Percentiles rank a stretch among this genome's conserved stretches.
Conservation (phyloP, 2,888 invertebrate genomes). For the Eupithecia centaureata region DNA sequence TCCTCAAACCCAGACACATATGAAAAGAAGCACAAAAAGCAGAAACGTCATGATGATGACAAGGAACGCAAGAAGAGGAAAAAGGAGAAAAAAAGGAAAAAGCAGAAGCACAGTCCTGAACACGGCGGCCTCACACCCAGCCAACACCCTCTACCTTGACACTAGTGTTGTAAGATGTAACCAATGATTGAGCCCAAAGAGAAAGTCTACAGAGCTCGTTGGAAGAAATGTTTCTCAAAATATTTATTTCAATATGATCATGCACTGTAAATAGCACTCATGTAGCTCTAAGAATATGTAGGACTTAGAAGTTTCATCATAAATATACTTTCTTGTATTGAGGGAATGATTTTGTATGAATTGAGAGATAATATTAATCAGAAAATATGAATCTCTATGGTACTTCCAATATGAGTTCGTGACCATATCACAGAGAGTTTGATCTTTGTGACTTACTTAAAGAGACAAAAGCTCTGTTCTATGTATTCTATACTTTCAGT, state of each 20-base stretch:
- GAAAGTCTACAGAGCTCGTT: slow-evolving; percentile 43
- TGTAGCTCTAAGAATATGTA: not conserved
- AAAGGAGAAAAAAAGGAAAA: slow-evolving; percentile 98
- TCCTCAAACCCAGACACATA: slow-evolving; percentile 90
- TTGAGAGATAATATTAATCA: not conserved
- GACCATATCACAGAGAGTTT: not conserved
- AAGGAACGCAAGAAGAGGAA: slow-evolving; percentile 96
- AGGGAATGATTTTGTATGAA: no score
- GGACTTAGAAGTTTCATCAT: not conserved
- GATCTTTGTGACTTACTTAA: not conserved
- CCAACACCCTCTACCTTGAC: slow-evolving; percentile 72
- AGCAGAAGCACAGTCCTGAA: slow-evolving; percentile 96
- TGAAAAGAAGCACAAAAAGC: slow-evolving; percentile 98
- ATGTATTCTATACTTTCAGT: no score
- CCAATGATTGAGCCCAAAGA: slow-evolving; percentile 64
- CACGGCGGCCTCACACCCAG: slow-evolving; percentile 86
- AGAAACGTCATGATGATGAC: slow-evolving; percentile 96
- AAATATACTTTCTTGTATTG: not conserved
- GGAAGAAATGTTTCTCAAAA: not conserved
- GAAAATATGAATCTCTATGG: not conserved
- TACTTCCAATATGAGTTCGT: not conserved
- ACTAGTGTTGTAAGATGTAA: slow-evolving; percentile 30
- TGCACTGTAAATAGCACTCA: not conserved
- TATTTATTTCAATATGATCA: not conserved
- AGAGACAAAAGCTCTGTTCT: not conserved